phyloP scores from a whole-genome alignment of 2,797 vertebrate genomes.

The Lophotriccus pileatus region DNA sequence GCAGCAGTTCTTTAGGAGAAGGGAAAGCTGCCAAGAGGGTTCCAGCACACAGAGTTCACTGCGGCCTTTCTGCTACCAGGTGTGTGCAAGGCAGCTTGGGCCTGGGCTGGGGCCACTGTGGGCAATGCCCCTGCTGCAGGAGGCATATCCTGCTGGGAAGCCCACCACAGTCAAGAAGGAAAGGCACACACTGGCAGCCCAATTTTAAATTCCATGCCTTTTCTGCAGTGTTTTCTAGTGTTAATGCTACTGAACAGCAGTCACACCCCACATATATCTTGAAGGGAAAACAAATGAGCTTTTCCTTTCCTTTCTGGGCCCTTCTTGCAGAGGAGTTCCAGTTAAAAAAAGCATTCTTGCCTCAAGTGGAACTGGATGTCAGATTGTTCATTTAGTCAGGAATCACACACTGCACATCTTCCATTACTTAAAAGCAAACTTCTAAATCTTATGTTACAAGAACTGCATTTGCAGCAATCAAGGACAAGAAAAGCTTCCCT shows the following conservation, averaged over 20 bases:
- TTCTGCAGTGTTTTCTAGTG: not conserved
- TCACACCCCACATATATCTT: not conserved
- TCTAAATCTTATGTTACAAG: not conserved
- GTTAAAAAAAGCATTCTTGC: not conserved
- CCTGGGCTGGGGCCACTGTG: not conserved
- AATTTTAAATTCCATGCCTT: not conserved
- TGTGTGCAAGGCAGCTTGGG: not conserved
- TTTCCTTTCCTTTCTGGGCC: not conserved
- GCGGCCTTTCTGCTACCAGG: fast-evolving
- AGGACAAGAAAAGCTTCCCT: not conserved
- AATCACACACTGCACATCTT: not conserved
- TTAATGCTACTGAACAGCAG: not conserved
- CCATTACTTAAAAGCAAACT: not conserved
- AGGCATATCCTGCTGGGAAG: not conserved
- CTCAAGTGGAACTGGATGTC: not conserved
- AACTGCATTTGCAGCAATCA: not conserved
- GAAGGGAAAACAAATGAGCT: not conserved
- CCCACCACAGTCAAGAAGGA: not conserved
- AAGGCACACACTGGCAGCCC: not conserved
- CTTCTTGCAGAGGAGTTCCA: not conserved
- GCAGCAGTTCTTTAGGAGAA: not conserved
- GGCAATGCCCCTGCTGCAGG: not conserved
- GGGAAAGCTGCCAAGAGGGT: not conserved
- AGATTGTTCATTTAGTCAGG: not conserved
- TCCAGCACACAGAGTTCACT: not conserved